Evolutionary conservation across 2,113 vertebrate species (phyloP), one percentile per base, ranked within the genome.

Genomic region (Scolopax mira): DNA sequence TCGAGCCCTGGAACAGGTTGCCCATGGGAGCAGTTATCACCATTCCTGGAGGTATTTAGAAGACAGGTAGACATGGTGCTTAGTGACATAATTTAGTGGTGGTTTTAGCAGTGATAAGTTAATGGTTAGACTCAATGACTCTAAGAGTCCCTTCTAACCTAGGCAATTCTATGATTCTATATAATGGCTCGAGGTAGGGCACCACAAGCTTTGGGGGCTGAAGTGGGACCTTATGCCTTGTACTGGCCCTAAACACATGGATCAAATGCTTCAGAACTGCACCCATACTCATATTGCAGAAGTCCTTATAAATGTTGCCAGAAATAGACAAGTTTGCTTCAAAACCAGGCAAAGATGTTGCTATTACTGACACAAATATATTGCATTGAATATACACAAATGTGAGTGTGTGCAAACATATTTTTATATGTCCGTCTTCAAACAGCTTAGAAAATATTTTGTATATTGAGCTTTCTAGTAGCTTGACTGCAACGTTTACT

Each of bases 341-440:
- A 35, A 41, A 88, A 61, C 16, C 10, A 41, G 42, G 39, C 17
- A 60, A 60, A 90, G 11, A 28, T 10, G 4, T 37, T 89, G 17
- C 72, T 44, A 6, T 62, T n/a, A 71, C 9, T 8, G 28, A 66
- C 10, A 89, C n/a, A 79, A 72, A 74, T 12, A 74, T 5, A 18
- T 13, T 21, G 21, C 14, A 74, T 7, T 58, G 18, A 58, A 83
- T 44, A 42, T 17, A 61, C 7, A 41, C 4, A 85, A 82, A 51
- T 11, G 1, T 37, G 19, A 67, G 18, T 12, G 25, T 35, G 51
- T 12, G 7, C 1, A 0, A 83, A 5, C 12, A 11, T 67, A 31
- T 58, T 70, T 67, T 75, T 61, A n/a, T 14, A 52, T 11, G 2
- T 58, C 7, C 3, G 9, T 33, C 37, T 62, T 74, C 65, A 66